Evolutionary conservation across 2,113 vertebrate species (phyloP).

Genomic region (Notothenia coriiceps): DNA sequence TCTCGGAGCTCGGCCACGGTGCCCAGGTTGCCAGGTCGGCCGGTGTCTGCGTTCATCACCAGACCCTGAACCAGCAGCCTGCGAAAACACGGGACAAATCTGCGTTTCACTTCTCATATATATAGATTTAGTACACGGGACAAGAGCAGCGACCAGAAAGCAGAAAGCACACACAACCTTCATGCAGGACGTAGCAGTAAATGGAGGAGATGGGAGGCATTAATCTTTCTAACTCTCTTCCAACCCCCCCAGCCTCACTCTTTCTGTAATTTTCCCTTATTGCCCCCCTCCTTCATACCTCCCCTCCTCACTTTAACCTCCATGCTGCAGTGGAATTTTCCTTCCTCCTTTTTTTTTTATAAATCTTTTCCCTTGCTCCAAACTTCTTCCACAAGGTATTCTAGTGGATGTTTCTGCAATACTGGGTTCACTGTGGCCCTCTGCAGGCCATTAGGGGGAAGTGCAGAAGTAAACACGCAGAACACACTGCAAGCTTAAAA

Average conservation of each 20-base stretch:
- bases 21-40: slow-evolving; percentile 67
- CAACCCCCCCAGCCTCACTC: slow-evolving; percentile 28
- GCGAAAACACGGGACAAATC: slow-evolving; percentile 73
- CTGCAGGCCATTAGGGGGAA: slow-evolving; percentile 80
- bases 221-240: slow-evolving; percentile 61
- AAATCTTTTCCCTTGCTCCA: slow-evolving; percentile 60
- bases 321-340: slow-evolving; percentile 86
- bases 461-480: neutral
- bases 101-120: slow-evolving; percentile 27
- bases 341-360: slow-evolving; percentile 45
- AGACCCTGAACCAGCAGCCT: slow-evolving; percentile 92
- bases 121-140: slow-evolving; percentile 59
- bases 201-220: slow-evolving; percentile 73
- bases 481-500: neutral
- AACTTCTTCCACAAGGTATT: slow-evolving; percentile 71
- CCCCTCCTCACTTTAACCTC: slow-evolving; percentile 73
- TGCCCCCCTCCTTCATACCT: slow-evolving; percentile 36
- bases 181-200: slow-evolving; percentile 65
- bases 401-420: slow-evolving; percentile 29
- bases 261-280: slow-evolving; percentile 73
- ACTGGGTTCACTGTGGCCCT: slow-evolving; percentile 80
- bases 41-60: slow-evolving; percentile 89
- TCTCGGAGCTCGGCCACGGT: slow-evolving; percentile 88
- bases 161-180: slow-evolving; percentile 72
- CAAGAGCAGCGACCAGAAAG: slow-evolving; percentile 68